Evolutionary conservation across 2,888 invertebrate genomes (phyloP), one percentile per base, ranked within the genome.

Genomic region (Drosophila colorata): DNA sequence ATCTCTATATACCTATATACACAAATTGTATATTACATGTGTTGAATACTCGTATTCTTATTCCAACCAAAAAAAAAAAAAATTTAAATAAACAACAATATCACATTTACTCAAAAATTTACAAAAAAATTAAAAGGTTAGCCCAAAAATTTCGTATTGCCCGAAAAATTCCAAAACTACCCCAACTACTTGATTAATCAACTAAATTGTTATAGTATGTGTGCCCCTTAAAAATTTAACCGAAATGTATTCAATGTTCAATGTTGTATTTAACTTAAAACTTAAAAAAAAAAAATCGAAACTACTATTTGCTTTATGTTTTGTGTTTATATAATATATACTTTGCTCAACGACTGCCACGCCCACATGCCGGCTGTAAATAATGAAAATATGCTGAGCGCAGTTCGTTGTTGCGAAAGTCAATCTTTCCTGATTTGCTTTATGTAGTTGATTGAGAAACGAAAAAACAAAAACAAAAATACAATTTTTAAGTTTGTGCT

Each of bases 241-340:
- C 63, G 64, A 67, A 67, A 65, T 69, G 77, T 88, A 81, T 76
- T 90, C 78, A 79, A 90, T 88, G 88, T 88, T 88, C 69, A 84
- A 88, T 88, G 88, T 90, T 88, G 88, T 88, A 80, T 66, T 88
- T 72, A 60, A 70, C 33, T 37, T 46, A 57, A 73, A 65, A 64
- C 4, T 28, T 46, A 33, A 64, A 59, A 46, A 65, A 51, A 60
- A 67, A 58, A 70, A 51, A 55, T 53, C 33, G 65, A 61, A 52
- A 67, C 49, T 43, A 61, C 52, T 61, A 60, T 56, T 61, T 74
- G 69, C 68, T 74, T 80, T 80, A 53, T 63, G 28, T 59, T 74
- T 69, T 60, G 49, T 53, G 48, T 40, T 58, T 31, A 44, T 38
- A 33, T 33, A 33, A 46, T 40, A 49, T 38, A 51, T 58, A 47